phyloP scores from a whole-genome alignment of 2,797 vertebrate species.

The Lophura swinhoii region DNA sequence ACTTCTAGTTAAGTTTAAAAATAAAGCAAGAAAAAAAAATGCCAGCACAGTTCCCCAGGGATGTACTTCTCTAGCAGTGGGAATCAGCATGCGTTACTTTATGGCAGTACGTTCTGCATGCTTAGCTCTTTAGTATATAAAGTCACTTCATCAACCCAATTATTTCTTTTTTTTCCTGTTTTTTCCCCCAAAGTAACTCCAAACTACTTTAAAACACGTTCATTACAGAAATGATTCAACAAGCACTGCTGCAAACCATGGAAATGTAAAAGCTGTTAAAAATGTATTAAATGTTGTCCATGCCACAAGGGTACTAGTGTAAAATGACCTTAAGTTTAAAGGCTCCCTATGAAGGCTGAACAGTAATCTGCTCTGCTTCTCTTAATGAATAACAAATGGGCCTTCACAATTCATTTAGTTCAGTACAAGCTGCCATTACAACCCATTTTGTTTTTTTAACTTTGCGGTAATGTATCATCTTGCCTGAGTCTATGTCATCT shows the following conservation, averaged over 20 bases:
- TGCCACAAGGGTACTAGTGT: constrained; percentile 68
- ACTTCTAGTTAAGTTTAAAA: background rate
- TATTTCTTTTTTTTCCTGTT: constrained; percentile 7
- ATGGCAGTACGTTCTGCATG: background rate
- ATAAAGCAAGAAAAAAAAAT: background rate
- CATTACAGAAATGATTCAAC: constrained; percentile 63
- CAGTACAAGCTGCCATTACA: constrained; percentile 77
- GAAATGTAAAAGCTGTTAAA: constrained; percentile 64
- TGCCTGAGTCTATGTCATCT: constrained; percentile 76
- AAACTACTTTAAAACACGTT: constrained; percentile 58
- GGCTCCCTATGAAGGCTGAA: constrained; percentile 69
- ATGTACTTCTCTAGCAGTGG: background rate
- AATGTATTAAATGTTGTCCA: constrained; percentile 69
- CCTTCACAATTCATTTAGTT: constrained; percentile 69
- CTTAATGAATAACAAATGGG: constrained; percentile 84
- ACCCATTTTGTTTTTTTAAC: constrained; percentile 72
- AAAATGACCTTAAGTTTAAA: constrained; percentile 76
- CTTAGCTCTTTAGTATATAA: constrained; percentile 35
- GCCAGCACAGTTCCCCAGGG: background rate
- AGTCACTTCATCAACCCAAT: constrained; percentile 47
- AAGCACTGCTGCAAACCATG: constrained; percentile 41
- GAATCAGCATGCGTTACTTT: constrained; percentile 1
- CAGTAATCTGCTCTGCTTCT: constrained; percentile 70
- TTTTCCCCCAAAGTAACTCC: constrained; percentile 44
- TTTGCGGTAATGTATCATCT: constrained; percentile 77